A percentile compares a stretch with the other conserved stretches of the same genome.
phyloP scores from a whole-genome alignment of 2,888 invertebrate species.

The Aradus depressus region DNA sequence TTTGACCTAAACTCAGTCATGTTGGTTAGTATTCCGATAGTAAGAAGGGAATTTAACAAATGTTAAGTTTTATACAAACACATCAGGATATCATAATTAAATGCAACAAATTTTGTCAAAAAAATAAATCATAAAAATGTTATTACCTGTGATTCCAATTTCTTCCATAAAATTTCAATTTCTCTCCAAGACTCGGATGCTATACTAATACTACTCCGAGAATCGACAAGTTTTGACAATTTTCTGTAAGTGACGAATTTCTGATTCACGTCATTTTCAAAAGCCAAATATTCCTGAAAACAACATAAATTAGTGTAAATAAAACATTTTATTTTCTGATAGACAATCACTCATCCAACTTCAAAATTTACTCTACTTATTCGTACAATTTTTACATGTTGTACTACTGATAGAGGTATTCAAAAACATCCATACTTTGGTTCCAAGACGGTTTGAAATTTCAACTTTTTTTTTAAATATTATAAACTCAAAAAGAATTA shows the following conservation, averaged over 20 bases:
- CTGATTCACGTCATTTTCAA: constrained; percentile 65
- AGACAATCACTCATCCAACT: not conserved
- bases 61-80: too few species aligned
- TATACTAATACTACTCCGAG: constrained; percentile 68
- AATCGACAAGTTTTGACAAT: constrained; percentile 66
- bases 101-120: not conserved
- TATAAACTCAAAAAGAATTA: too few species aligned
- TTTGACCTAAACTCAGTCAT: too few species aligned
- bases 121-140: constrained; percentile 4
- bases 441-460: too few species aligned
- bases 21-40: too few species aligned
- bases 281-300: constrained; percentile 58
- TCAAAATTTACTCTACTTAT: too few species aligned
- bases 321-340: not conserved
- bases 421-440: too few species aligned
- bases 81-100: too few species aligned
- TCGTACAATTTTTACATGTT: too few species aligned
- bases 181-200: constrained; percentile 78
- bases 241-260: constrained; percentile 62
- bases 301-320: constrained; percentile 14
- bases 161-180: constrained; percentile 68
- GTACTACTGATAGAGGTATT: too few species aligned
- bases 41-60: too few species aligned
- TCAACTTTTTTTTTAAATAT: too few species aligned
- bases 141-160: constrained; percentile 50